Conservation (phyloP, 2,888 invertebrate species). For the Drosophila meridiana region DNA sequence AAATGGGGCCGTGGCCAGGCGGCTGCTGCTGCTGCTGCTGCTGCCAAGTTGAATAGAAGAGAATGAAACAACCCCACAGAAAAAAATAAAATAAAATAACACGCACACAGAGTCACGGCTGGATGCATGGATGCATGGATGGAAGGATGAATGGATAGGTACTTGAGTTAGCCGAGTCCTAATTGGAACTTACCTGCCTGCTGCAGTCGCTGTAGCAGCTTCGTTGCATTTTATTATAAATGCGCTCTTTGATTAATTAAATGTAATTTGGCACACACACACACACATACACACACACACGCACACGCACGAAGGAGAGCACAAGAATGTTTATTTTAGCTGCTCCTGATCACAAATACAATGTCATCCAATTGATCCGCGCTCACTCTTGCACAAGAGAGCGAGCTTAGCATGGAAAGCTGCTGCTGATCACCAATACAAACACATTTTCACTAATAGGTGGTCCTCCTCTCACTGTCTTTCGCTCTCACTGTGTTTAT, state of each 20-base stretch:
- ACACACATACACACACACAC: constrained; percentile 26
- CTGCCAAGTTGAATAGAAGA: constrained; percentile 38
- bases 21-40: constrained; percentile 49
- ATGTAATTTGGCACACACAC: constrained; percentile 43
- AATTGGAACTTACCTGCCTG: constrained; percentile 66
- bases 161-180: constrained; percentile 40
- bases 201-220: constrained; percentile 48
- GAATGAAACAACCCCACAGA: constrained; percentile 43
- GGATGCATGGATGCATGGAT: constrained; percentile 23
- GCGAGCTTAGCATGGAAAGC: constrained; percentile 22
- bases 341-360: constrained; percentile 46
- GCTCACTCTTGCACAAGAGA: constrained; percentile 4
- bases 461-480: constrained; percentile 22
- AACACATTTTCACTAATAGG: constrained; percentile 38
- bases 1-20: constrained; percentile 74
- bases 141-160: constrained; percentile 26
- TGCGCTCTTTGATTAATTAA: constrained; percentile 32
- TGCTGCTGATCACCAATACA: constrained; percentile 21
- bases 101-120: constrained; percentile 6
- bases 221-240: constrained; percentile 45
- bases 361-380: constrained; percentile 20
- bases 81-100: constrained; percentile 17
- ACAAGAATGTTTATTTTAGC: constrained; percentile 19
- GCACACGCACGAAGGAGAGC: constrained; percentile 5
- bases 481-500: constrained; percentile 22